Evolutionary conservation across 2,797 vertebrate species (phyloP), one percentile per base, ranked within the genome.

Genomic region (Paratrypauchen microcephalus): DNA sequence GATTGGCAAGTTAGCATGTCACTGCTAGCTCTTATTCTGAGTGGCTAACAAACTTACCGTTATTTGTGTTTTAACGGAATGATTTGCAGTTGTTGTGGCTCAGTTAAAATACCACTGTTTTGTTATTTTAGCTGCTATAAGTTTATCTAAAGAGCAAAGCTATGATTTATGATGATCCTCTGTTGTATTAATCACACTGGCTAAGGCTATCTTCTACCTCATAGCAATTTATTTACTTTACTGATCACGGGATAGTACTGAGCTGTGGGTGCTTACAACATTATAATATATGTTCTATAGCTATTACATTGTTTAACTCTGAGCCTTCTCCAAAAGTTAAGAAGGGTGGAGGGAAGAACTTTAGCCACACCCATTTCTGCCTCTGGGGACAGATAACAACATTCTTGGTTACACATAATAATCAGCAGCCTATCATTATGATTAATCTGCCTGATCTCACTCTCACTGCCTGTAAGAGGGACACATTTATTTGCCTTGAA

Each of bases 321-420:
- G 13, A 19, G 7, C 1, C 6, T 6, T 19, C 0, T 24, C 3
- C 11, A 50, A 13, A 59, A 76, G 52, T 77, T 62, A 18, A 70
- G 28, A 23, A 26, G 5, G 13, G 47, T 66, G 55, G 6, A 60
- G 26, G 30, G 6, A 74, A 36, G 6, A 74, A 30, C 47, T 73
- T 2, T 41, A 71, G 55, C 82, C 84, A 83, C 88, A 86, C 90
- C 86, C 54, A 62, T 63, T 74, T 18, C 56, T 75, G 36, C 75
- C 72, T 80, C 55, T 75, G 39, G 66, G n/a, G 69, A 21, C 3
- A 87, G 86, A 87, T 89, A 92, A 86, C 68, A 57, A 48, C 47
- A 66, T 70, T n/a, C n/a, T n/a, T 75, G 50, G 66, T 83, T 72
- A 73, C 55, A 73, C 30, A 30, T 57, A 48, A 66, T 65, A 41